Conservation (phyloP, 2,797 vertebrate genomes). For the Micromesistius poutassou region DNA sequence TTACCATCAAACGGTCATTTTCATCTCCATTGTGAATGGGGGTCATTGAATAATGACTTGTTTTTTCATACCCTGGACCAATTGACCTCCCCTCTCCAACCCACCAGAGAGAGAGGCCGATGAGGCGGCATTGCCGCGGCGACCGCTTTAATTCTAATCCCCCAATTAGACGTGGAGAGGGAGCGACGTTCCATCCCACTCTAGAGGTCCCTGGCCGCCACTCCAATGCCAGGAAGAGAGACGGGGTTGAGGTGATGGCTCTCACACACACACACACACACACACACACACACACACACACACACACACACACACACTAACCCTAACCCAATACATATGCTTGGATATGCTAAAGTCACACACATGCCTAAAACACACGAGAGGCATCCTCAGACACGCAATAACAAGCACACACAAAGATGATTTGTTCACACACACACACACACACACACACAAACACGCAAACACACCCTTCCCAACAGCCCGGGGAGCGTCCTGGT, state of each 20-base stretch:
- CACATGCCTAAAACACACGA: background rate
- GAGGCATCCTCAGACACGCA: background rate
- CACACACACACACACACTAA: too few species aligned
- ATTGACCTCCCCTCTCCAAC: constrained; percentile 39
- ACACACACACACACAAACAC: background rate
- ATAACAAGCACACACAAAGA: background rate
- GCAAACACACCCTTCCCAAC: constrained; percentile 7
- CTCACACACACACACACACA: too few species aligned
- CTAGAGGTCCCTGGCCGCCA: background rate
- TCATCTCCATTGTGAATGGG: constrained; percentile 51
- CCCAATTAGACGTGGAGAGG: constrained; percentile 14
- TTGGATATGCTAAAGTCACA: background rate
- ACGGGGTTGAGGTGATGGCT: background rate
- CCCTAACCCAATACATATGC: too few species aligned
- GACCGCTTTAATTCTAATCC: constrained; percentile 30
- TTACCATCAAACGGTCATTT: constrained; percentile 37
- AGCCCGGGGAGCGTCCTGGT: too few species aligned
- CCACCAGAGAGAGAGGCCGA: constrained; percentile 27
- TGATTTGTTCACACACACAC: background rate
- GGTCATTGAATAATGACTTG: constrained; percentile 57
- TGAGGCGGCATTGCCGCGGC: constrained; percentile 24
- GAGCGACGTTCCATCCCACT: background rate
- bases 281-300: too few species aligned
- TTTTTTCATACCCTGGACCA: constrained; percentile 37
- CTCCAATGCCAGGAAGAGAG: background rate